Evolutionary conservation across 2,113 vertebrate species (phyloP).

Genomic region (Seriola rivoliana): DNA sequence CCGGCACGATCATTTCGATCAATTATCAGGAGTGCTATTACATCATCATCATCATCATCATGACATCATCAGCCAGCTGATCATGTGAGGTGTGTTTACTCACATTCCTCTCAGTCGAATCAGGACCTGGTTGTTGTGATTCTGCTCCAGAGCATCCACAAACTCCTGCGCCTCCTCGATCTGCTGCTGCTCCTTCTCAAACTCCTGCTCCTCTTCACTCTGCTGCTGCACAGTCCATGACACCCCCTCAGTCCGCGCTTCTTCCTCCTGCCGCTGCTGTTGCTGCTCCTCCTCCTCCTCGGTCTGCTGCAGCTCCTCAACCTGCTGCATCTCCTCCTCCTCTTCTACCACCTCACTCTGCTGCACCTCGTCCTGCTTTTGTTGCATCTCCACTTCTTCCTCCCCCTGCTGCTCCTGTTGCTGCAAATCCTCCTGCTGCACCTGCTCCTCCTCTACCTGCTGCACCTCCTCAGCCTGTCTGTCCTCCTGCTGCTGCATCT

Average conservation of each 20-base stretch:
- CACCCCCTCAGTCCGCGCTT: background rate
- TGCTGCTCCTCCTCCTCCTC: constrained; percentile 6
- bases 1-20: background rate
- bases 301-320: background rate
- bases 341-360: background rate
- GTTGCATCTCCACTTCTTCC: background rate
- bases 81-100: constrained; percentile 50
- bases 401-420: background rate
- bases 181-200: constrained; percentile 23
- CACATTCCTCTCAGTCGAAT: constrained; percentile 78
- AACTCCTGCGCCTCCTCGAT: constrained; percentile 58
- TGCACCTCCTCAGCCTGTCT: background rate
- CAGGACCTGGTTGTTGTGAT: constrained; percentile 75
- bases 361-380: background rate
- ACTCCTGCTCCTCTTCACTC: constrained; percentile 4
- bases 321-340: constrained; percentile 21
- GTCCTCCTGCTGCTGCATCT: background rate
- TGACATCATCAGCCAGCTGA: constrained; percentile 36
- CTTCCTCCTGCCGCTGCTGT: constrained; percentile 1
- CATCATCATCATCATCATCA: constrained; percentile 29
- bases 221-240: constrained; percentile 1
- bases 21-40: background rate
- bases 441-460: background rate
- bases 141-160: constrained; percentile 66
- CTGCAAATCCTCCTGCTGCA: background rate